Evolutionary conservation across 2,113 vertebrate genomes (phyloP), one percentile per base, ranked within the genome.

Genomic region (Typhlomys cinereus): DNA sequence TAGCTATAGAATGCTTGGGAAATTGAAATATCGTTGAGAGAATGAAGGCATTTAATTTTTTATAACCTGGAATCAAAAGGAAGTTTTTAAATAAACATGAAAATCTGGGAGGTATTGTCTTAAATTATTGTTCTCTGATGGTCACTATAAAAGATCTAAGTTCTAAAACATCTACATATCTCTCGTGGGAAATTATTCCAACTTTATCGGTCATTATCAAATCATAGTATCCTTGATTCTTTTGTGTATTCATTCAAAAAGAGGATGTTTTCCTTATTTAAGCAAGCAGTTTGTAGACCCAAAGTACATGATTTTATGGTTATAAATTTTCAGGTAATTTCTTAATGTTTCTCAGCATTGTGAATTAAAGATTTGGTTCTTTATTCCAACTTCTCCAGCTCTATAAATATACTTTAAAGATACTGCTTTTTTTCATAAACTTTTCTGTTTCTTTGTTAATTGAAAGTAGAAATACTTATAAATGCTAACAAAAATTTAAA

Each of bases 161-260:
- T 54, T 54, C 44, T 39, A 31, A 91, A 92, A 21, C 5, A 54
- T 14, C 50, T 27, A 29, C 5, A 5, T 79, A 25, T 85, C 52
- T 70, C 29, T 9, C 54, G 74, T 81, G 31, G 85, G 85, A 78
- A 90, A 76, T n/a, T 79, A 82, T 73, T 85, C n/a, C 88, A 36
- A 18, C 44, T 94, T 95, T 71, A 76, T 87, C 69, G 46, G 85
- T 84, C 39, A 64, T 75, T 78, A 74, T 3, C 91, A 82, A 85
- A 81, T 87, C 88, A 87, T 71, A 85, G 67, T 73, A 34, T 79
- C 57, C 15, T 15, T 67, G 18, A 74, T 9, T 54, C 89, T 4
- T 10, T 54, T 81, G 29, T 90, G 2, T 67, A 8, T 70, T 83
- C 27, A 52, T 73, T 74, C 80, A 87, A 80, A 31, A 90, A 88